Base-by-base conservation (phyloP, 2,888 invertebrate species). In the Sicus ferrugineus region DNA sequence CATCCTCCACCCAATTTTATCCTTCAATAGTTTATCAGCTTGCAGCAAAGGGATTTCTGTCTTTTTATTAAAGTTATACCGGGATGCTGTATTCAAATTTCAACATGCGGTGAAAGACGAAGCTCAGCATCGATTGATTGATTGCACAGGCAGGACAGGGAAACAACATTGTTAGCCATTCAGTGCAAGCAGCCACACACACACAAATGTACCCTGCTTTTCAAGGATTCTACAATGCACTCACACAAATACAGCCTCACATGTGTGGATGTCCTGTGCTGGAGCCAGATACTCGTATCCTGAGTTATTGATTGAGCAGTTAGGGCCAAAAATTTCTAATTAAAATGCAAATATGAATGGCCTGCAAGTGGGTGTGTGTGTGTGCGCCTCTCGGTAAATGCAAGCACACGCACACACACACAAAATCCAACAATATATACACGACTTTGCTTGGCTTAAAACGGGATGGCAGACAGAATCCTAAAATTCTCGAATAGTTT, bases 291-390 rank as follows among this genome's bases (percentile, higher is more conserved):
- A 46, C 9, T 26, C 2, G 54, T 28, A 23, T 26, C 26, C 14
- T 38, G 48, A 78, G 77, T 79, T 79, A 79, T 79, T 79, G 80
- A 80, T 79, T 79, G 75, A 73, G 74, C 74, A 74, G 76, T 75
- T 75, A 76, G 76, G 76, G 75, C 74, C 73, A 69, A 64, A 72
- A 67, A 71, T 71, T 74, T 75, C 75, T 73, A 75, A 75, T 75
- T 75, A 75, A 75, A 75, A 75, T 75, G 75, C 73, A 75, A 75
- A 75, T 54, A 54, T 54, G 54, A 26, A 9, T 28, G 23, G 54
- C 28, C 11, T 26, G 28, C 14, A 28, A 54, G 28, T 3, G 28
- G 21, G 23, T 21, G 28, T 54, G 28, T 26, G 11, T 28, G 14
- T 4, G 16, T 28, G 26, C 11, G 54, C 7, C 2, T 28, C 2